Evolutionary conservation across 2,113 vertebrate genomes (phyloP).

Genomic region (Climacteris rufus): DNA sequence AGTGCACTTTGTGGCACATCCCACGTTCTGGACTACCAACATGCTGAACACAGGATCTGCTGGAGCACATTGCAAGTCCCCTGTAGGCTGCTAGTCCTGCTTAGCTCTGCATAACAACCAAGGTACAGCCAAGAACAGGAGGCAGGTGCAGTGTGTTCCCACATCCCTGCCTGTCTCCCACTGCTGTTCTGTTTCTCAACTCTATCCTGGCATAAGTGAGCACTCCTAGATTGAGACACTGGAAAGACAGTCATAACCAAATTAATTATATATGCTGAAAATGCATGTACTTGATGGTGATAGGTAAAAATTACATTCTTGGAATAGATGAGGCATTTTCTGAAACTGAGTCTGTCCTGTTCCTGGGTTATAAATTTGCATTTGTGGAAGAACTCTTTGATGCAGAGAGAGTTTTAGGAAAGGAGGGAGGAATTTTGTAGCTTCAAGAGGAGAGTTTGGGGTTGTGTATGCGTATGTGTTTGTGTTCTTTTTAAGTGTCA

Average conservation of each 20-base stretch:
- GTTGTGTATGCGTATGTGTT: background rate
- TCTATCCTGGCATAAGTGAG: background rate
- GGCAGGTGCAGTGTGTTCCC: background rate
- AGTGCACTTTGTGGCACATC: background rate
- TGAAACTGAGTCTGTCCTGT: background rate
- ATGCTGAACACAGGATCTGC: background rate
- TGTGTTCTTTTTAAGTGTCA: background rate
- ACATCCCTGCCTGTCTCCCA: background rate
- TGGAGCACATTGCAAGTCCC: background rate
- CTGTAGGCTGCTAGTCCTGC: background rate
- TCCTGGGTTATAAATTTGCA: background rate
- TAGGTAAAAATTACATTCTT: background rate
- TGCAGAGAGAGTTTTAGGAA: background rate
- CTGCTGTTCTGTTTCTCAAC: no score
- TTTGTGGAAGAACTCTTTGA: background rate
- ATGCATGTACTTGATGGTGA: background rate
- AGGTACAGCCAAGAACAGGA: background rate
- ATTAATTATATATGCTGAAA: background rate
- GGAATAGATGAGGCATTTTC: background rate
- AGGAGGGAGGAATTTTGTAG: background rate
- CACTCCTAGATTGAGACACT: background rate
- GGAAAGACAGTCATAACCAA: background rate
- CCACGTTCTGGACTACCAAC: background rate
- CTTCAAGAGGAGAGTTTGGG: background rate
- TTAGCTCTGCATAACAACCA: background rate